phyloP scores from a whole-genome alignment of 2,888 invertebrate species.

The Caenorhabditis auriculariae region DNA sequence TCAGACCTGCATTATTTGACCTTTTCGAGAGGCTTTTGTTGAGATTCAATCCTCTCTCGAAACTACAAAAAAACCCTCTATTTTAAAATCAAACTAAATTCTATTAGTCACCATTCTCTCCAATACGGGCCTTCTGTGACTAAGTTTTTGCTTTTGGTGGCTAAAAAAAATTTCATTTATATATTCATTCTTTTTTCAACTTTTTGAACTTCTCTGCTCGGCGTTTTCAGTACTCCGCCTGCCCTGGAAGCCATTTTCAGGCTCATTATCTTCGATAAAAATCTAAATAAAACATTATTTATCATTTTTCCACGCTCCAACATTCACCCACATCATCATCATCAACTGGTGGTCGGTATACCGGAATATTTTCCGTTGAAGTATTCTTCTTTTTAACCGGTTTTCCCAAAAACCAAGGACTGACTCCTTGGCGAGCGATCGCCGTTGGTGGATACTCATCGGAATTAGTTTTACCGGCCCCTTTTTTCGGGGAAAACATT shows the following conservation, averaged over 20 bases:
- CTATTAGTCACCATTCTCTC: too few relatives aligned
- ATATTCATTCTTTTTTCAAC: too few relatives aligned
- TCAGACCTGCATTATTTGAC: too few relatives aligned
- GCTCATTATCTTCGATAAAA: conserved; percentile 22
- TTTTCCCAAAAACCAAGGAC: conserved; percentile 28
- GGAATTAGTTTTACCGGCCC: conserved; percentile 4
- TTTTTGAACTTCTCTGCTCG: not conserved
- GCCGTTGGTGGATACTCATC: conserved; percentile 21
- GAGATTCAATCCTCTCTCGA: too few relatives aligned
- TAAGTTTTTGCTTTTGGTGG: too few relatives aligned
- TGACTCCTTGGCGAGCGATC: conserved; percentile 18
- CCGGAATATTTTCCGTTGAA: not conserved
- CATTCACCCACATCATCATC: not conserved
- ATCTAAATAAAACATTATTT: conserved; percentile 6
- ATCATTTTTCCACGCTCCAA: not conserved
- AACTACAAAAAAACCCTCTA: too few relatives aligned
- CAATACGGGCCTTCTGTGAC: too few relatives aligned
- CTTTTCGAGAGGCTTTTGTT: too few relatives aligned
- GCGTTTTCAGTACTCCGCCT: conserved; percentile 1
- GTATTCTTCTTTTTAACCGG: conserved; percentile 6
- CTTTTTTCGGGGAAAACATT: conserved; percentile 18
- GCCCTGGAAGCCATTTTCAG: not conserved
- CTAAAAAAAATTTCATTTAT: too few relatives aligned
- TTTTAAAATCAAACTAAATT: too few relatives aligned
- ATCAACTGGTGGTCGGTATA: not conserved